Evolutionary conservation across 1,140 invertebrate genomes (phyloP).

Genomic region (Popillia japonica): DNA sequence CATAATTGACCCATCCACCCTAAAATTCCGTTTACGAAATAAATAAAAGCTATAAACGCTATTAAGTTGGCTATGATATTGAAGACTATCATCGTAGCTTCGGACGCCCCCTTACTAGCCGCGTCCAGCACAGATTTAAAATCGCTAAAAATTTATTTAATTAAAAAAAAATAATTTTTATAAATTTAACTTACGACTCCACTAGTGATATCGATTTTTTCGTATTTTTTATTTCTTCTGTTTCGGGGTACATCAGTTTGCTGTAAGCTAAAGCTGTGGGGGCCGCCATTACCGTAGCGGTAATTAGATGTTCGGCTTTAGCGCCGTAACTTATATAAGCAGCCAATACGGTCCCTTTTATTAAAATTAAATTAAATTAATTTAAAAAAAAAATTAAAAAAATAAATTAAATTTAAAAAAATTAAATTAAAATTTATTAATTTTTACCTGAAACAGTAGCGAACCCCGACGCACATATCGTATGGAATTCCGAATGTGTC

Average conservation of each 20-base stretch:
- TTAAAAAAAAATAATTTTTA: constrained; percentile 15
- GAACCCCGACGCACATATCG: constrained; percentile 93
- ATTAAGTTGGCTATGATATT: constrained; percentile 92
- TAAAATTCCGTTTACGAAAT: constrained; percentile 83
- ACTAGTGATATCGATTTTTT: constrained; percentile 71
- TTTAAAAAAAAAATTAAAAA: neutral
- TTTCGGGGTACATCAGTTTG: constrained; percentile 93
- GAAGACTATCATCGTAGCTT: constrained; percentile 82
- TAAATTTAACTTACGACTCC: constrained; percentile 66
- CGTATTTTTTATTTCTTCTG: constrained; percentile 75
- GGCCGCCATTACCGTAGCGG: constrained; percentile 94
- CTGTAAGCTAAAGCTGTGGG: constrained; percentile 88
- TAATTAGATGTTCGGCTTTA: constrained; percentile 80
- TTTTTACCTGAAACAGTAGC: constrained; percentile 87
- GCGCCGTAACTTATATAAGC: constrained; percentile 93
- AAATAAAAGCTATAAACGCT: constrained; percentile 87
- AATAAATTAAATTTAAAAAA: neutral
- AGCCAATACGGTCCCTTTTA: constrained; percentile 82
- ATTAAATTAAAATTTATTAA: neutral
- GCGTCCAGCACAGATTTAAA: constrained; percentile 88
- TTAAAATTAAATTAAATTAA: neutral
- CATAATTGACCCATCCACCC: constrained; percentile 82
- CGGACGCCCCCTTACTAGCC: constrained; percentile 84
- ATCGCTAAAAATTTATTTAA: constrained; percentile 65
- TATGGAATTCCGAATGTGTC: constrained; percentile 90